phyloP scores from a whole-genome alignment of 2,888 invertebrate species.

The Apodemia mormo region DNA sequence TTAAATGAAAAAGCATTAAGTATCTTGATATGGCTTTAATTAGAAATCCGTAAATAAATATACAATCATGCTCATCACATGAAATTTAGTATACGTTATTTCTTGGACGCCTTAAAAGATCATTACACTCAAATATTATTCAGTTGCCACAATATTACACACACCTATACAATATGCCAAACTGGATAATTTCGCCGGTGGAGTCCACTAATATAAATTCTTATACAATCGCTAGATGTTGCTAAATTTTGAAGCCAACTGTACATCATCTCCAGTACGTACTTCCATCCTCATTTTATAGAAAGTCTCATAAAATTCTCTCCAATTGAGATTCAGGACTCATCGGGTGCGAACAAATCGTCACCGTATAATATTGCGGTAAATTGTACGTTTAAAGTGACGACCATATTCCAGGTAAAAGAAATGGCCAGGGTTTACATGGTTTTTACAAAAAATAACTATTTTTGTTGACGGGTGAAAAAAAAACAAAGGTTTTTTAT shows the following conservation, averaged over 20 bases:
- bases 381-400: slow-evolving; percentile 66
- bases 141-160: not conserved
- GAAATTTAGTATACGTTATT: no score
- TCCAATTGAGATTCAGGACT: slow-evolving; percentile 66
- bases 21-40: no score
- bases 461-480: no score
- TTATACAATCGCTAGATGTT: not conserved
- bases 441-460: not conserved
- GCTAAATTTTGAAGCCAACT: not conserved
- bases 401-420: slow-evolving; percentile 43
- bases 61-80: no score
- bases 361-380: slow-evolving; percentile 66
- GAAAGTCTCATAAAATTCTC: slow-evolving; percentile 59
- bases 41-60: no score
- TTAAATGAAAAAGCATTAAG: no score
- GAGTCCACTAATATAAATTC: not conserved
- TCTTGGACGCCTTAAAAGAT: no score
- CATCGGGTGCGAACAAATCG: slow-evolving; percentile 51
- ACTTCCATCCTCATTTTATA: slow-evolving; percentile 7
- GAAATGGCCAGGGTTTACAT: slow-evolving; percentile 27
- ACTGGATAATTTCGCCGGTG: no score
- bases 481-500: no score
- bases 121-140: no score
- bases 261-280: not conserved
- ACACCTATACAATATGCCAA: not conserved